Base-by-base conservation (phyloP, 2,888 invertebrate genomes). In the Drosophila ezoana region DNA sequence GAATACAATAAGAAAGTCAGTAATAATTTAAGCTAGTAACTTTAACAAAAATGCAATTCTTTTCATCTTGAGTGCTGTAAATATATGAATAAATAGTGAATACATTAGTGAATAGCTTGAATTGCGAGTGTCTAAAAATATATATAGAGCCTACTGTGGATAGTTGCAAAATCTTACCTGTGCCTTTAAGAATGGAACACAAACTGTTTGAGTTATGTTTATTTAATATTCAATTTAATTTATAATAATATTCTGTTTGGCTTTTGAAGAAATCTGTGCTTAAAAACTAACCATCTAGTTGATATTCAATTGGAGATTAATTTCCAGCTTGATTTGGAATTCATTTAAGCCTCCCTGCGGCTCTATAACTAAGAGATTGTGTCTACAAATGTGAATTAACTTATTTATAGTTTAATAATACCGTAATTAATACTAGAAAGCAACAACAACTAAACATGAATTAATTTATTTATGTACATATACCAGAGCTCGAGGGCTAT, bases 381-480 rank as follows among this genome's bases (percentile, higher is more conserved):
- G n/a, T 60, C 18, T 10, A 48, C 5, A 11, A 20, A 28, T 23
- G 13, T 52, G 23, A 14, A 49, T 23, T 18, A 41, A 51, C 35
- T 28, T 2, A 28, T 28, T 18, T 20, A 37, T 60, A 6, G 16
- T 16, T 32, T 20, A 20, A 11, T 2, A 33, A 11, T 44, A 35
- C 4, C 28, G 20, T 14, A 8, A 28, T 54, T 9, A 43, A 54
- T 14, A 49, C 45, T 47, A n/a, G 9, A 49, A 45, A 59, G 57
- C 66, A 71, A 63, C 62, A 59, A 53, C 56, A 60, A 57, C 52
- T 16, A 32, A 63, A 59, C 44, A 37, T 10, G 45, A 44, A 40
- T 60, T 35, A 9, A 28, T 28, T 48, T 23, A 53, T 57, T 45
- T 67, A 51, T 76, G 57, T 75, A 20, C 72, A 75, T 66, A 72